Conservation (phyloP, 2,113 vertebrate species). For the Pelodiscus sinensis region DNA sequence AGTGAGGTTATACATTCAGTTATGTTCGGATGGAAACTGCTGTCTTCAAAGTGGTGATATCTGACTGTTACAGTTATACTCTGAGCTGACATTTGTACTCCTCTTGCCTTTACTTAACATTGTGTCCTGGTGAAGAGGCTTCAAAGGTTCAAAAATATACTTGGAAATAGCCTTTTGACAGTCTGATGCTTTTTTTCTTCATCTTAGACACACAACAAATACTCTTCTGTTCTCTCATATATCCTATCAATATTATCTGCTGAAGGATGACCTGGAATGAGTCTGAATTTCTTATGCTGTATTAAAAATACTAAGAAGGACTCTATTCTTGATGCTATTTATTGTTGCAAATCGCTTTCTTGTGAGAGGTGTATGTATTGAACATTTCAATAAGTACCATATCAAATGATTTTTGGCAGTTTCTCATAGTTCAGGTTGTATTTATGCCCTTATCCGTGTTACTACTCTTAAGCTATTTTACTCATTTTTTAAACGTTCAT, state of each 20-base stretch:
- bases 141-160: neutral
- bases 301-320: neutral
- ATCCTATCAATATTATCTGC: neutral
- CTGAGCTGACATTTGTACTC: neutral
- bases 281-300: neutral
- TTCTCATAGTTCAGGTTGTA: neutral
- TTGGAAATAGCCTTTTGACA: neutral
- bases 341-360: neutral
- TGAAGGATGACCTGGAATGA: neutral
- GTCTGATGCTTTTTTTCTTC: neutral
- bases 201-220: neutral
- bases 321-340: neutral
- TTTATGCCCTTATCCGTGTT: neutral
- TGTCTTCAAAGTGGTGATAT: neutral
- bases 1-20: neutral
- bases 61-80: neutral
- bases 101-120: neutral
- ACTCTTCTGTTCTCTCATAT: neutral
- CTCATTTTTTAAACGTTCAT: neutral
- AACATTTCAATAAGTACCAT: neutral
- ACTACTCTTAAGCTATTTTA: neutral
- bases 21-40: neutral
- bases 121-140: neutral
- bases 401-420: neutral
- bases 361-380: neutral